Evolutionary conservation across 2,797 vertebrate genomes (phyloP).

Genomic region (Sebastes baramenuke): DNA sequence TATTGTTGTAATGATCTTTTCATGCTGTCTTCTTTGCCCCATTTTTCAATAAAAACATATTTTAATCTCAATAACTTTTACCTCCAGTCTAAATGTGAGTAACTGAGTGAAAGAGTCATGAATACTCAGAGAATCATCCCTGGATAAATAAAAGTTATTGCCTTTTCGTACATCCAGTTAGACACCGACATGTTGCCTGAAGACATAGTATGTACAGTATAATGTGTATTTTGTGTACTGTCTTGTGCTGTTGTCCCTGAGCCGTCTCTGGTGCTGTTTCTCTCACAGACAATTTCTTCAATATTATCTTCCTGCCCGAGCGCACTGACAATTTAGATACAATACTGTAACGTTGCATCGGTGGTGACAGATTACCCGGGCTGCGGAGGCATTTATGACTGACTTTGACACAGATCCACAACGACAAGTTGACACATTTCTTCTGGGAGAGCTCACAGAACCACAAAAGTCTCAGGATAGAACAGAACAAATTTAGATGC

Average conservation of each 20-base stretch:
- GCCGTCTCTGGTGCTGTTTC: neutral
- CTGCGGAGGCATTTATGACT: conserved; percentile 27
- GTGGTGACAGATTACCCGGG: conserved; percentile 9
- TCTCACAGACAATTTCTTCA: conserved; percentile 10
- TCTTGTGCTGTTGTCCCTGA: neutral
- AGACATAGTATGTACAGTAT: neutral
- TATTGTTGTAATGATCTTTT: neutral
- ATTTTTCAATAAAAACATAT: neutral
- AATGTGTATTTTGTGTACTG: neutral
- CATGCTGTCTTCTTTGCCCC: neutral
- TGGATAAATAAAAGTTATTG: neutral
- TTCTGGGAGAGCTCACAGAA: conserved; percentile 57
- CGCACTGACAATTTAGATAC: conserved; percentile 2
- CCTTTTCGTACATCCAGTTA: neutral
- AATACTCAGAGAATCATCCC: neutral
- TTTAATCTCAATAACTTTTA: neutral
- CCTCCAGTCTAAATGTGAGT: neutral
- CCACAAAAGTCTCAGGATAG: conserved; percentile 32
- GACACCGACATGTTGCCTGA: neutral
- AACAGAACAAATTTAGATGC: conserved; percentile 52
- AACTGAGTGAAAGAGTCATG: neutral
- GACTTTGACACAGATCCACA: conserved; percentile 50
- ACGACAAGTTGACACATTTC: conserved; percentile 66
- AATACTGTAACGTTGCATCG: conserved; percentile 4
- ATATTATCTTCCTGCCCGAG: conserved; percentile 5